These are phyloP conservation scores for Gastrophryne carolinensis DNA, from an alignment of 2,797 vertebrate genomes.

Conservation along the genomic window DNA sequence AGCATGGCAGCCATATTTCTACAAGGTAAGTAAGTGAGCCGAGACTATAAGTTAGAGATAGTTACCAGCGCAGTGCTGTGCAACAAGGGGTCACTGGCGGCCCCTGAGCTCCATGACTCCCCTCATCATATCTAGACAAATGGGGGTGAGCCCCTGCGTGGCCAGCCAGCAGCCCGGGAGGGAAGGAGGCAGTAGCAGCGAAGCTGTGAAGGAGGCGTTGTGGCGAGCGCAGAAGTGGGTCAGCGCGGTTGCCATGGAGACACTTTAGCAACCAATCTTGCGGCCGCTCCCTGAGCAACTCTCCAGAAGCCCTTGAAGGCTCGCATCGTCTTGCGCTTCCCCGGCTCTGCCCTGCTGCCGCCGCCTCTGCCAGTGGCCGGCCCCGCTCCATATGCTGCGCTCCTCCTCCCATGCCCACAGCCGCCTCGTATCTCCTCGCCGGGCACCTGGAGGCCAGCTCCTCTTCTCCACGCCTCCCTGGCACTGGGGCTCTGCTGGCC, in stretches of 20 bases:
- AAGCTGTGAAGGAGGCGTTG: conserved; percentile 42
- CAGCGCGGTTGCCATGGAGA: conserved; percentile 76
- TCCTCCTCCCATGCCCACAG: conserved; percentile 49
- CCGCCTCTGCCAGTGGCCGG: conserved; percentile 22
- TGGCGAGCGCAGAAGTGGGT: conserved; percentile 72
- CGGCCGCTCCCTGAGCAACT: conserved; percentile 47
- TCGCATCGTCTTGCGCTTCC: conserved; percentile 45
- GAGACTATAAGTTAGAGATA: no score
- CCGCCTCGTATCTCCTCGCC: conserved; percentile 13
- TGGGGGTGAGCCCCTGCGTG: no score
- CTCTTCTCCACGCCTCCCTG: conserved; percentile 53
- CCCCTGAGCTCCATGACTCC: no score
- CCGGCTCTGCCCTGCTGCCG: no score
- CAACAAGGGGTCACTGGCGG: no score
- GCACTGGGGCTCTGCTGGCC: conserved; percentile 36
- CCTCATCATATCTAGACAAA: no score
- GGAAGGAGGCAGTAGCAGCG: background rate
- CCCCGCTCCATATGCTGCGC: conserved; percentile 51
- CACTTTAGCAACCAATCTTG: conserved; percentile 64
- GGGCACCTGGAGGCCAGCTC: conserved; percentile 41
- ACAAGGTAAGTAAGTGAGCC: no score
- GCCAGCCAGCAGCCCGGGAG: no score
- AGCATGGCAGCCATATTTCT: no score
- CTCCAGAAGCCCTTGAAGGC: conserved; percentile 59
- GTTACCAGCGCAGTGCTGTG: no score